Evolutionary conservation across 2,113 vertebrate species (phyloP).

Genomic region (Chamaetylas fuelleborni): DNA sequence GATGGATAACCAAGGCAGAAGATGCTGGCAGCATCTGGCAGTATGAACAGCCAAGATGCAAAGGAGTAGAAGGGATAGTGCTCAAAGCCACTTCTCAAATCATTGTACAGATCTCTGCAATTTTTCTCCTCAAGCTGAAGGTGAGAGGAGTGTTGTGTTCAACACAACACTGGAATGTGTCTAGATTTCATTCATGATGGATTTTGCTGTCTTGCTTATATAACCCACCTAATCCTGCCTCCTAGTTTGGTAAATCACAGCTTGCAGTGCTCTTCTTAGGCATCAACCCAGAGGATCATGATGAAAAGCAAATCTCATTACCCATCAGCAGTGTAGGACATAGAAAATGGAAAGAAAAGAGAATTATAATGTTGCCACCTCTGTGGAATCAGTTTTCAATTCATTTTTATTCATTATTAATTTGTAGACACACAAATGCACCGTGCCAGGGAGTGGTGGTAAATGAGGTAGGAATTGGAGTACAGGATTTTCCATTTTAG

Average conservation of each 20-base stretch:
- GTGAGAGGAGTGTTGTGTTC: not conserved
- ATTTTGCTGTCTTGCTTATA: constrained; percentile 27
- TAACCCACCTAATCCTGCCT: constrained; percentile 18
- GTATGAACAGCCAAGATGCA: not conserved
- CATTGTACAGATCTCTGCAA: not conserved
- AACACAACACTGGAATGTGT: not conserved
- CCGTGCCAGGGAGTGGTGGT: not conserved
- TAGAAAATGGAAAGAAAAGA: not conserved
- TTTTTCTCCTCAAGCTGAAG: not conserved
- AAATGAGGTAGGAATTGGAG: not conserved
- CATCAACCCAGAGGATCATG: not conserved
- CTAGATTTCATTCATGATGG: not conserved
- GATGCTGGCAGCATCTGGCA: not conserved
- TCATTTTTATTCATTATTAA: not conserved
- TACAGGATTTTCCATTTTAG: not conserved
- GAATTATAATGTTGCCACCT: not conserved
- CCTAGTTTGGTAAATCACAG: not conserved
- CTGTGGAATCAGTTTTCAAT: not conserved
- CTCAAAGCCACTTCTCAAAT: not conserved
- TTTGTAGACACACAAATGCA: not conserved
- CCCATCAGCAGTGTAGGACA: not conserved
- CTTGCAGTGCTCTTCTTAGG: not conserved
- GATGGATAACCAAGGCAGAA: not conserved
- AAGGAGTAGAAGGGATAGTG: not conserved
- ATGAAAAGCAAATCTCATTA: constrained; percentile 50